A percentile compares a stretch with the other conserved stretches of the same genome.
Evolutionary conservation across 1,140 invertebrate genomes (phyloP).

Genomic region (Ceratina calcarata): DNA sequence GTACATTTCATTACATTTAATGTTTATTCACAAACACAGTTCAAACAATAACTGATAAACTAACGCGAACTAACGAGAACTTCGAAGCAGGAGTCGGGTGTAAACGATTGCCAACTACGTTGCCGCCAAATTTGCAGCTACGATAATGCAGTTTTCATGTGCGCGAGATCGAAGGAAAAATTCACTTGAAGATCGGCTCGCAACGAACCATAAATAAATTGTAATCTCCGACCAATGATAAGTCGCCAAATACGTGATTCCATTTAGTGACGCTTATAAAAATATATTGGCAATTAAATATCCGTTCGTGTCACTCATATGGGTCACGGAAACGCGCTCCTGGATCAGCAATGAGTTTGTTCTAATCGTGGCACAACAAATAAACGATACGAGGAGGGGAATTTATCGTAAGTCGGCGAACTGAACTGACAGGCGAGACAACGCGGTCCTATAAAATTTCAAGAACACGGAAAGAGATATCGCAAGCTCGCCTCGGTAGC

Average conservation of each 20-base stretch:
- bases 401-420: background rate
- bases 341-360: constrained; percentile 6
- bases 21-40: background rate
- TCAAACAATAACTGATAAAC: constrained; percentile 13
- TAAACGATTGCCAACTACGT: background rate
- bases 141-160: constrained; percentile 12
- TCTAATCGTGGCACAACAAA: background rate
- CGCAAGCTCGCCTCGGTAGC: constrained; percentile 26
- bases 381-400: background rate
- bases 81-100: background rate
- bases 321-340: background rate
- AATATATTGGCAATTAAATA: constrained; percentile 40
- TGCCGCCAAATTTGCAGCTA: background rate
- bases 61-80: constrained; percentile 1
- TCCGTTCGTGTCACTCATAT: background rate
- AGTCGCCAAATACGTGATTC: constrained; percentile 56
- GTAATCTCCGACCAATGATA: constrained; percentile 58
- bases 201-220: constrained; percentile 44
- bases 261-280: constrained; percentile 22
- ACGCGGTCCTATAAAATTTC: background rate
- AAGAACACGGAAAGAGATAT: background rate
- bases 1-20: constrained; percentile 49
- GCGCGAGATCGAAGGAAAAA: background rate
- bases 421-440: background rate
- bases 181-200: constrained; percentile 23